Percentiles rank a stretch among this genome's conserved stretches.
Evolutionary conservation across 2,797 vertebrate species (phyloP).

Genomic region (Sebastes minor): DNA sequence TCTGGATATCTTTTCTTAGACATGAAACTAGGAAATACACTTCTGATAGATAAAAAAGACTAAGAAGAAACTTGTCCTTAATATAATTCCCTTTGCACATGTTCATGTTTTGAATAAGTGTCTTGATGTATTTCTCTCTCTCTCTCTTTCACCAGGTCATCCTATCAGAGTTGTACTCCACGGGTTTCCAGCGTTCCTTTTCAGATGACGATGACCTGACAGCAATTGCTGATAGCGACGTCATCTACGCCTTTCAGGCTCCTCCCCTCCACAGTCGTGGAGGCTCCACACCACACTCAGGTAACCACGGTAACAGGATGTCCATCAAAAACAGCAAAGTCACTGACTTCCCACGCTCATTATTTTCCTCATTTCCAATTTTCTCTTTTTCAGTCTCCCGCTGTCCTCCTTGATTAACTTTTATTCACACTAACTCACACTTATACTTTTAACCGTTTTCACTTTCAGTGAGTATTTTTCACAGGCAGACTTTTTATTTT

Average conservation of each 20-base stretch:
- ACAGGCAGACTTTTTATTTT: constrained; percentile 4
- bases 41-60: neutral
- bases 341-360: neutral
- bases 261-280: constrained; percentile 72
- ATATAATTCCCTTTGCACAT: constrained; percentile 1
- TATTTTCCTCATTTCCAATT: constrained; percentile 2
- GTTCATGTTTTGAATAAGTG: neutral
- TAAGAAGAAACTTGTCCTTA: neutral
- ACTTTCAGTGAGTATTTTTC: neutral
- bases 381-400: neutral
- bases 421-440: neutral
- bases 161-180: constrained; percentile 87
- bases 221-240: constrained; percentile 83
- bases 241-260: constrained; percentile 90
- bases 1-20: neutral
- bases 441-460: neutral
- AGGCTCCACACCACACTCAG: constrained; percentile 76
- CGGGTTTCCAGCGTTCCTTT: constrained; percentile 90
- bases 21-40: neutral
- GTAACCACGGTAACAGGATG: constrained; percentile 70
- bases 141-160: constrained; percentile 82
- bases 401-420: constrained; percentile 4
- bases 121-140: neutral
- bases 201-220: constrained; percentile 89
- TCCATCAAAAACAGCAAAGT: neutral